Evolutionary conservation across 1,140 invertebrate species (phyloP).

Genomic region (Cyrtorhinus lividipennis): DNA sequence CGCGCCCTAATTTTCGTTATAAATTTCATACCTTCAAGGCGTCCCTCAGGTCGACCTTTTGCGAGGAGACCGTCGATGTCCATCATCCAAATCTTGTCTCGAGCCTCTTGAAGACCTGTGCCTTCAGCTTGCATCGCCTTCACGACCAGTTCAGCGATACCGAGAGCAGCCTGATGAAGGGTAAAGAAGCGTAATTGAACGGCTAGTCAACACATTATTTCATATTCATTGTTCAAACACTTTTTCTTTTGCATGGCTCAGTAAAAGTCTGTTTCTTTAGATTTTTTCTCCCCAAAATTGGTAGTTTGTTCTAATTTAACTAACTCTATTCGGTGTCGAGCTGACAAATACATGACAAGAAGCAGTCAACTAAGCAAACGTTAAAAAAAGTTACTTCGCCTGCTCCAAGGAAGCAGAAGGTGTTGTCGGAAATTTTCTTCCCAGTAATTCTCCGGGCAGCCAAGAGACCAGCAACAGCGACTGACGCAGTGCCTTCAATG

Average conservation of each 20-base stretch:
- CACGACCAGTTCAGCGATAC: conserved; percentile 73
- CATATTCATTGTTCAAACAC: too few species aligned
- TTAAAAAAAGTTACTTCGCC: conserved; percentile 53
- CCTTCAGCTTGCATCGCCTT: conserved; percentile 78
- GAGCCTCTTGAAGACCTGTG: conserved; percentile 53
- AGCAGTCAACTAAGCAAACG: background rate
- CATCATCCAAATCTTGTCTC: conserved; percentile 74
- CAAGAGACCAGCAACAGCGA: conserved; percentile 78
- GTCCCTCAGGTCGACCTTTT: conserved; percentile 53
- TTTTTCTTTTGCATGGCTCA: too few species aligned
- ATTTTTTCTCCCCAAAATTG: too few species aligned
- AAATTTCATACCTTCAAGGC: conserved; percentile 35
- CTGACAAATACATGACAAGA: background rate
- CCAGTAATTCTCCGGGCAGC: conserved; percentile 66
- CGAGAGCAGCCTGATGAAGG: conserved; percentile 78
- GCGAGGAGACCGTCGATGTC: conserved; percentile 70
- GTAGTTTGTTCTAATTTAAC: too few species aligned
- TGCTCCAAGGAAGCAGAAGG: conserved; percentile 80
- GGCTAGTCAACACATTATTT: too few species aligned
- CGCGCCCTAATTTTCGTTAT: too few species aligned
- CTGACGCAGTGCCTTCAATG: conserved; percentile 89
- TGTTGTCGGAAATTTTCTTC: conserved; percentile 61
- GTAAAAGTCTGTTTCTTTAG: too few species aligned
- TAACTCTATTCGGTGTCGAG: too few species aligned
- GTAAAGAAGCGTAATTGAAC: too few species aligned